Conservation (phyloP, 2,797 vertebrate species). For the Clarias platycephalus region DNA sequence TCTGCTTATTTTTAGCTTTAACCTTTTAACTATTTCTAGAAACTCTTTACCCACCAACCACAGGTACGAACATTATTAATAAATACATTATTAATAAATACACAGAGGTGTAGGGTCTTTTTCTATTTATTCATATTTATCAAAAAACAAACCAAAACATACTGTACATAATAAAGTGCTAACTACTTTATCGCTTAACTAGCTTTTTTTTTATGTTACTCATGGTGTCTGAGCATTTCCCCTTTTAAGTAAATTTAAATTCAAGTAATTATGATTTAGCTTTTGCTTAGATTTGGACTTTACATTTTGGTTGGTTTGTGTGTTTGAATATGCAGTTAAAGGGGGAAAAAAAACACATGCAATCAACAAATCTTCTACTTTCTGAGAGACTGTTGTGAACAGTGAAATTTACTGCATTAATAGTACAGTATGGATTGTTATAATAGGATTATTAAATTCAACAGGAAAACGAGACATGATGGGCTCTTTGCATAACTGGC, state of each 20-base stretch:
- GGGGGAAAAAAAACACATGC: too few species aligned
- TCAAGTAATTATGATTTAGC: neutral
- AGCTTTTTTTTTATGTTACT: too few species aligned
- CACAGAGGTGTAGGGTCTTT: neutral
- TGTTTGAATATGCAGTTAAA: too few species aligned
- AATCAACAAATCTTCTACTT: neutral
- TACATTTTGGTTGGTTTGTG: too few species aligned
- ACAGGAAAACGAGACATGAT: neutral
- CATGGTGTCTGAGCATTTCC: neutral
- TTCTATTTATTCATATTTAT: neutral
- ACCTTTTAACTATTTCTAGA: too few species aligned
- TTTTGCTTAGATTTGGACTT: neutral
- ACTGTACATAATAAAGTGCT: neutral
- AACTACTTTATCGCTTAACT: too few species aligned
- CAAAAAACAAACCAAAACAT: neutral
- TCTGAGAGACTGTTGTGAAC: neutral
- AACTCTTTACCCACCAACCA: too few species aligned
- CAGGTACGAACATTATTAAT: too few species aligned
- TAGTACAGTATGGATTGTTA: neutral
- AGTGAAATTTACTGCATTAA: neutral
- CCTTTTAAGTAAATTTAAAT: too few species aligned
- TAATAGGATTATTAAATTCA: neutral
- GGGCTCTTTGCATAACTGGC: neutral
- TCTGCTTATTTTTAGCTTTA: too few species aligned
- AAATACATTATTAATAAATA: too few species aligned